phyloP scores from a whole-genome alignment of 2,113 vertebrate species.

The Tachycineta bicolor region DNA sequence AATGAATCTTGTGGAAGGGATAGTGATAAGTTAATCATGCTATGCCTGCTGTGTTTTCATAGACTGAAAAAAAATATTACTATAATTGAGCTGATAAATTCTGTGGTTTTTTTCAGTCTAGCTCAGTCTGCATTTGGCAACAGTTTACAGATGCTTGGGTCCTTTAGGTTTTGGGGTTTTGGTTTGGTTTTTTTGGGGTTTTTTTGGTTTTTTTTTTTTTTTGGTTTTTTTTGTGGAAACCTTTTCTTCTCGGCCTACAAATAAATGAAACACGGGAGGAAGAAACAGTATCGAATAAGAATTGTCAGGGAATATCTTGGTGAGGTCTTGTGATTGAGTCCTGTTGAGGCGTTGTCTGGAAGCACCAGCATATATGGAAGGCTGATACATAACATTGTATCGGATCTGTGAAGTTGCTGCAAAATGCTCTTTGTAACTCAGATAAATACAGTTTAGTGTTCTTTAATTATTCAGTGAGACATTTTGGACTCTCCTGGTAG shows the following conservation, averaged over 20 bases:
- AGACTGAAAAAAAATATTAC: not conserved
- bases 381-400: not conserved
- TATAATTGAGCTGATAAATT: constrained; percentile 46
- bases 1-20: constrained; percentile 12
- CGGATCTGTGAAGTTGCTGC: not conserved
- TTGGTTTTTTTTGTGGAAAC: not conserved
- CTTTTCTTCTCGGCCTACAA: not conserved
- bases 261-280: not conserved
- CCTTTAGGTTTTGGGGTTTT: not conserved
- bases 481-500: not conserved
- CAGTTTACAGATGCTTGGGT: not conserved
- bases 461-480: not conserved
- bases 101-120: not conserved
- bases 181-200: too few species aligned
- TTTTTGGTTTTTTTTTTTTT: too few species aligned
- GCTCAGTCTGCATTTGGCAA: not conserved
- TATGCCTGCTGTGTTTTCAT: not conserved
- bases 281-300: not conserved
- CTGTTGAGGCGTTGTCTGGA: not conserved
- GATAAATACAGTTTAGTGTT: not conserved
- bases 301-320: not conserved
- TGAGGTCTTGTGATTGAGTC: not conserved
- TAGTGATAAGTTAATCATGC: constrained; percentile 43
- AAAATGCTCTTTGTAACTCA: not conserved
- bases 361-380: fast-evolving